Evolutionary conservation across 1,140 invertebrate species (phyloP), one percentile per base, ranked within the genome.

Genomic region (Idris sp.): DNA sequence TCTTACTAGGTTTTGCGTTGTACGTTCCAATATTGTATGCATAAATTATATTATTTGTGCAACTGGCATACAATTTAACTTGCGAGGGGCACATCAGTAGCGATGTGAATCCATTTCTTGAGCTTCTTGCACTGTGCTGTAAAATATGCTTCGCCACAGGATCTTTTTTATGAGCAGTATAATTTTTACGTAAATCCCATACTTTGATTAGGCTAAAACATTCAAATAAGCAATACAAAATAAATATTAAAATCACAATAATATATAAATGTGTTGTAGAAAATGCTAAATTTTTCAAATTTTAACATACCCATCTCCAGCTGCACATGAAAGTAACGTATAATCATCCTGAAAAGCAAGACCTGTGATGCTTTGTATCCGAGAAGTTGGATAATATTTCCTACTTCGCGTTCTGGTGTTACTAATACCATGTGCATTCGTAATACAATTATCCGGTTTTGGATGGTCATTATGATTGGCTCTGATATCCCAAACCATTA

Each of bases 161-260:
- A 22, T 92, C 91, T 35, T 90, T 89, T 79, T 91, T 93, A 61
- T 91, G 90, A 6, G 87, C 87, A 1, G 89, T 90, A 77, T 96
- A 96, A 76, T 92, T 94, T 79, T 95, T 94, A 18, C 95, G 83
- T 8, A 96, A 78, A 86, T 97, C 96, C 96, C 96, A 97, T 1
- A 94, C 90, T 84, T 96, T 96, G 5, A 97, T 93, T 30, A 91
- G 86, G 0, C 90, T 90, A 4, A 35, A 78, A 73, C 11, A 41
- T 5, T 9, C n/a, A n/a, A 11, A 43, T 43, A 19, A 35, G 13
- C 25, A 11, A 30, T 38, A 31, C 36, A 33, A 31, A 38, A 31
- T 35, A 15, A 59, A 33, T 35, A 0, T 22, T 15, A 48, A 31
- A 28, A 33, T 44, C 30, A 8, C 19, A 22, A 22, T 22, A 19